A percentile compares a stretch with the other conserved stretches of the same genome.
Evolutionary conservation across 2,888 invertebrate species (phyloP).

Genomic region (Gymnocheta viridis): DNA sequence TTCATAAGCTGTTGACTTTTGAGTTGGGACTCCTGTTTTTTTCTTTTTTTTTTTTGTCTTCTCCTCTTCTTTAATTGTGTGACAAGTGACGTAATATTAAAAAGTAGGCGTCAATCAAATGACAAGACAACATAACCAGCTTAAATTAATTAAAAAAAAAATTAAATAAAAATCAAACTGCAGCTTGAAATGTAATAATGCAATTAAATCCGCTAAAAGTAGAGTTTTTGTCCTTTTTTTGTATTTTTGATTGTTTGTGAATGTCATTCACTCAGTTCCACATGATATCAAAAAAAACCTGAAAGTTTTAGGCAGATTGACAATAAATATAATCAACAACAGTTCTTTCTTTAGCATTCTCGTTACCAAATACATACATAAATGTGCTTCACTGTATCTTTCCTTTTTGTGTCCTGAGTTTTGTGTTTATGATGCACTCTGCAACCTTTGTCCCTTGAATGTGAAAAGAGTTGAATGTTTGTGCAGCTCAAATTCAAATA

Average conservation of each 20-base stretch:
- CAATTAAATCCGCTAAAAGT: conserved; percentile 51
- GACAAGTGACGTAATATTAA: conserved; percentile 54
- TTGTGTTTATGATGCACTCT: background rate
- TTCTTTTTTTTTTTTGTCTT: background rate
- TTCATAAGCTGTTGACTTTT: background rate
- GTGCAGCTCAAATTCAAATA: conserved; percentile 14
- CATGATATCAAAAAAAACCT: background rate
- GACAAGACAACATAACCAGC: conserved; percentile 35
- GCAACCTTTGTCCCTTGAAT: conserved; percentile 3
- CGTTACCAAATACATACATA: background rate
- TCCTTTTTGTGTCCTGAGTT: background rate
- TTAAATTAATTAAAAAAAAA: conserved; percentile 36
- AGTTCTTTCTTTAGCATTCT: background rate
- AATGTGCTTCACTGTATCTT: background rate
- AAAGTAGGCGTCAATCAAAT: conserved; percentile 58
- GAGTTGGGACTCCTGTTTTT: background rate
- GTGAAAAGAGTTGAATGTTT: background rate
- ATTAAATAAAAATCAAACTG: background rate
- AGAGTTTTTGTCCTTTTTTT: conserved; percentile 13
- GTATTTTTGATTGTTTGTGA: conserved; percentile 19
- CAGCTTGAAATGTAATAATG: conserved; percentile 33
- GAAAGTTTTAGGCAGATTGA: background rate
- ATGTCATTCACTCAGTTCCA: conserved; percentile 22
- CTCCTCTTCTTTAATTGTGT: conserved; percentile 51
- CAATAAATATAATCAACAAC: background rate